Conservation (phyloP, 2,113 vertebrate species). For the Octodon degus region DNA sequence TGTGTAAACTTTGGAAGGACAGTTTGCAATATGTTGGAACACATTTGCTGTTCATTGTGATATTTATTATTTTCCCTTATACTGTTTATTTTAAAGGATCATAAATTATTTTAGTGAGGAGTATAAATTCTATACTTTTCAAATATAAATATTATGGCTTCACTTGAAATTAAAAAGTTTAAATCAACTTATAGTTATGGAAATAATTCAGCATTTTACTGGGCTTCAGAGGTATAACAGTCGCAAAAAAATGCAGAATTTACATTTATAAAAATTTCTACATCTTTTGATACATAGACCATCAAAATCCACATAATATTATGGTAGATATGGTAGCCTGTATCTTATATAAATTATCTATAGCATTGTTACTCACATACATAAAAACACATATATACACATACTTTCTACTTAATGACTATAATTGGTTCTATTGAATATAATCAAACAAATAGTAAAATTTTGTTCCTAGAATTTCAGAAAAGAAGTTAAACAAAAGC, state of each 20-base stretch:
- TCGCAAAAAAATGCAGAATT: background rate
- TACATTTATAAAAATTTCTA: background rate
- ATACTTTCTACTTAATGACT: background rate
- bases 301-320: background rate
- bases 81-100: background rate
- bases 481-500: background rate
- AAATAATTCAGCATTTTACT: constrained; percentile 19
- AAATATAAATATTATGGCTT: background rate
- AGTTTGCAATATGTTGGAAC: background rate
- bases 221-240: background rate
- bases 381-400: background rate
- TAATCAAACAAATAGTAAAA: background rate
- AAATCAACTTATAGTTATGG: background rate
- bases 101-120: background rate
- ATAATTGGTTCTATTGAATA: background rate
- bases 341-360: background rate
- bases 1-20: background rate
- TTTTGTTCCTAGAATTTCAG: background rate
- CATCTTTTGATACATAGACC: background rate
- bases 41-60: background rate
- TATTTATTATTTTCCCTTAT: background rate
- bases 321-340: background rate
- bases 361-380: background rate
- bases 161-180: background rate
- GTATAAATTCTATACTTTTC: background rate